Conservation (phyloP, 1,140 invertebrate genomes). For the Megalonaias nervosa region DNA sequence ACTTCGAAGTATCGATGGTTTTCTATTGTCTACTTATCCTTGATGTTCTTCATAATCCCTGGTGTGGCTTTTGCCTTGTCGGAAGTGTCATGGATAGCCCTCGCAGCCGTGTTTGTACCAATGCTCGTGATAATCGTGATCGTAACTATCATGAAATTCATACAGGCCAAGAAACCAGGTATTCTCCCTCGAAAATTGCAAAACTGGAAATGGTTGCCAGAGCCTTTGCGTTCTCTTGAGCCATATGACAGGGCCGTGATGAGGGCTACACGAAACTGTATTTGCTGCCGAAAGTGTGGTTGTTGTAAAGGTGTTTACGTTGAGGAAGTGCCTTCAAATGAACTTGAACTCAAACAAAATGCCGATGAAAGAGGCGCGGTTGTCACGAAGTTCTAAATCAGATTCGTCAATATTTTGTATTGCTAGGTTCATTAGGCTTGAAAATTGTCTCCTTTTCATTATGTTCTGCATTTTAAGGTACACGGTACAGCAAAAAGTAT, state of each 20-base stretch:
- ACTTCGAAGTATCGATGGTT: slow-evolving; percentile 77
- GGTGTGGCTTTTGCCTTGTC: slow-evolving; percentile 71
- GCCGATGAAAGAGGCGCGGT: no score
- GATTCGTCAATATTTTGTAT: no score
- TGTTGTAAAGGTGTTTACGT: slow-evolving; percentile 28
- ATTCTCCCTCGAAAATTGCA: slow-evolving; percentile 49
- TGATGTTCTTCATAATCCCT: slow-evolving; percentile 75
- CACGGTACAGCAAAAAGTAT: no score
- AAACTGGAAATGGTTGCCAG: slow-evolving; percentile 64
- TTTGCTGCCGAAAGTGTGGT: slow-evolving; percentile 24
- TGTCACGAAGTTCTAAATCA: no score
- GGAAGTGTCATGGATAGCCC: slow-evolving; percentile 54
- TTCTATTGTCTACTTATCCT: slow-evolving; percentile 74
- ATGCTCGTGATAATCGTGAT: slow-evolving; percentile 45
- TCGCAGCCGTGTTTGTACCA: slow-evolving; percentile 49
- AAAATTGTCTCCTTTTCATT: no score
- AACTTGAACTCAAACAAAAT: no score
- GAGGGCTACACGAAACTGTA: slow-evolving; percentile 25
- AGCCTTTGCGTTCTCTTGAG: slow-evolving; percentile 49
- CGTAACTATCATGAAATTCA: slow-evolving; percentile 54
- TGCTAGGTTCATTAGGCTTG: no score
- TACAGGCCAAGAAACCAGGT: slow-evolving; percentile 50
- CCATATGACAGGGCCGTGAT: slow-evolving; percentile 48
- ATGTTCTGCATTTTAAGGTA: no score
- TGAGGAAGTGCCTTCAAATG: not conserved